These are phyloP conservation scores for Brienomyrus longianalis DNA, from an alignment of 2,113 vertebrate genomes.

Conservation along the genomic window DNA sequence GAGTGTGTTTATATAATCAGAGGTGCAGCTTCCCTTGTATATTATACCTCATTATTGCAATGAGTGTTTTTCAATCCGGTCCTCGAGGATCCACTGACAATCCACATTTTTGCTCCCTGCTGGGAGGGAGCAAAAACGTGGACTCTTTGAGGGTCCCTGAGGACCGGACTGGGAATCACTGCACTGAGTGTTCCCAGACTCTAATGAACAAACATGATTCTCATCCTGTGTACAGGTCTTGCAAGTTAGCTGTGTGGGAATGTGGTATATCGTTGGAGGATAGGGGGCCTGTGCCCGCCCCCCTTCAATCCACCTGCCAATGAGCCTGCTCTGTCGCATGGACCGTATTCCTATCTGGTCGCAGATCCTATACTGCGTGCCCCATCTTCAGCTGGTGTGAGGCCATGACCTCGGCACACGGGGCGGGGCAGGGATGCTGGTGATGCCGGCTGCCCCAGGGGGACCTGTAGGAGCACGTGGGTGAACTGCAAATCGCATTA, in stretches of 20 bases:
- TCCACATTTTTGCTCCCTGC: neutral
- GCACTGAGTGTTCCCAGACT: neutral
- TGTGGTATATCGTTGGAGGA: neutral
- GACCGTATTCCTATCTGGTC: neutral
- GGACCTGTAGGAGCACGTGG: neutral
- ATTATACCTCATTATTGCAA: neutral
- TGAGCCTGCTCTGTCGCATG: neutral
- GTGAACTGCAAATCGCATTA: constrained; percentile 8
- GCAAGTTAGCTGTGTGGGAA: neutral
- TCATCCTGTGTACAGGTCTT: neutral
- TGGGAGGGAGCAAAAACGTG: neutral
- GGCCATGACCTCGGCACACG: neutral
- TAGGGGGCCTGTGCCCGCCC: too few relatives aligned
- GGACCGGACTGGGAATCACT: neutral
- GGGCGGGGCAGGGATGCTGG: neutral
- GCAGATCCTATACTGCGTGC: neutral
- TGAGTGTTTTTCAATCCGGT: neutral
- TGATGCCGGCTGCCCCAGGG: neutral
- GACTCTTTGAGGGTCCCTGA: neutral
- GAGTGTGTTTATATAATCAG: neutral
- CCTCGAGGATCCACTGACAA: neutral
- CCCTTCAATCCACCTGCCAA: too few relatives aligned
- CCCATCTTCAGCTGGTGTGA: neutral
- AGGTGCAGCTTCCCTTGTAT: neutral
- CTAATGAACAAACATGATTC: neutral